Base-by-base conservation (phyloP, 1,140 invertebrate species). In the Eueides isabella region DNA sequence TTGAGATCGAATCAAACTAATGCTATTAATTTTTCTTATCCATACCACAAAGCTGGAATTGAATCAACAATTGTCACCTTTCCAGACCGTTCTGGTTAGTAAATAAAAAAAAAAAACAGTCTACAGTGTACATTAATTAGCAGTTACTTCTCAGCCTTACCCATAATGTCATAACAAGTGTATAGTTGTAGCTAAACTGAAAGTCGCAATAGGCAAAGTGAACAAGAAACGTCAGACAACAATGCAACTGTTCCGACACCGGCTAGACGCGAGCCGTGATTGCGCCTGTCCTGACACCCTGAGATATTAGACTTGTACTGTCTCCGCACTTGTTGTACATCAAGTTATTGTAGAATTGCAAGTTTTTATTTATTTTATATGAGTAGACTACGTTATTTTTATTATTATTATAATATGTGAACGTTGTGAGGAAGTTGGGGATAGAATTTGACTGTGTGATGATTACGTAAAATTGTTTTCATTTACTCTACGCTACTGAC, bases 201-300 rank as follows among this genome's bases (percentile, higher is more conserved):
- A 83, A 84, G 81, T 65, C 73, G 76, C 81, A 81, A 78, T 81
- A 83, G 83, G 81, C 83, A 81, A 82, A 74, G 77, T 90, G 48
- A 91, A 90, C 85, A 89, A 90, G 87, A 89, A 87, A 85, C 86
- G 87, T 91, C 89, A 86, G 68, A 79, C 81, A 86, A 89, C 85
- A 88, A 87, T 84, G 85, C 85, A 84, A 85, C 80, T 80, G 62
- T 0, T 69, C 75, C 67, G 81, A 84, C 83, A 85, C 71, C 77
- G 73, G 70, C 69, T 79, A 80, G 83, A 82, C 80, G 78, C 75
- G 76, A 65, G 71, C 70, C 70, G 73, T 86, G 86, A 90, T 88
- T 90, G 86, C 83, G 73, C 64, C 85, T 81, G 82, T 85, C 82
- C 80, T 80, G 80, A 81, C 86, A 78, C 81, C 71, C 84, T 87